Percentiles rank a stretch among this genome's conserved stretches.
These are phyloP conservation scores for Gadopsis marmoratus DNA, from an alignment of 2,797 vertebrate species.

Conservation along the genomic window DNA sequence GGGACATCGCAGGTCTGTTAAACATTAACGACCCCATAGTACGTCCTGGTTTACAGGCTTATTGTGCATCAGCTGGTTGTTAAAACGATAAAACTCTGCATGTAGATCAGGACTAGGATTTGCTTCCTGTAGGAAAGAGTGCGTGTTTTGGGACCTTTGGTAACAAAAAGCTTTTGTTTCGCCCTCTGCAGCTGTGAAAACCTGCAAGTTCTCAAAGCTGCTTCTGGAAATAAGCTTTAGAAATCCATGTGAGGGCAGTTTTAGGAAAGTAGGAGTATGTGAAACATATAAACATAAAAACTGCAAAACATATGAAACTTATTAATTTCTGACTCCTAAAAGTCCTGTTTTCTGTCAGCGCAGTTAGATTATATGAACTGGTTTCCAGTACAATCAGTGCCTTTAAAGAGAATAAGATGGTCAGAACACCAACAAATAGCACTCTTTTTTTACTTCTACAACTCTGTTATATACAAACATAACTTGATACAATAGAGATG, in stretches of 20 bases:
- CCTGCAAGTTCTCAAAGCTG: neutral
- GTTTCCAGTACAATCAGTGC: neutral
- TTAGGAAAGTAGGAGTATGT: neutral
- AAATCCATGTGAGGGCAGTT: neutral
- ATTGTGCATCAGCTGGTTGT: conserved; percentile 13
- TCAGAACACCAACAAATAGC: neutral
- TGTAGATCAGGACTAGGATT: neutral
- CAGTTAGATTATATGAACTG: neutral
- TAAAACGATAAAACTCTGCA: neutral
- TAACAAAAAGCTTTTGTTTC: conserved; percentile 36
- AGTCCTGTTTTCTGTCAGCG: neutral
- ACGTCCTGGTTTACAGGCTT: neutral
- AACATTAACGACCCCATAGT: neutral
- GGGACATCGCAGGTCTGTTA: conserved; percentile 87
- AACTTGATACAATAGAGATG: neutral
- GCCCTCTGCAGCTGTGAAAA: neutral
- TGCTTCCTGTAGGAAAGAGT: neutral
- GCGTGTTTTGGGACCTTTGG: neutral
- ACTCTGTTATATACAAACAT: neutral
- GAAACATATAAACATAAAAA: neutral
- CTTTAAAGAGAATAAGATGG: neutral
- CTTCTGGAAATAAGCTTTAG: conserved; percentile 9
- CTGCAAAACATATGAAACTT: neutral
- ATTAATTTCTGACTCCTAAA: neutral
- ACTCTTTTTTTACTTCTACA: neutral